A percentile compares a stretch with the other conserved stretches of the same genome.
Conservation (phyloP, 1,140 invertebrate genomes). For the Muscidifurax raptorellus region DNA sequence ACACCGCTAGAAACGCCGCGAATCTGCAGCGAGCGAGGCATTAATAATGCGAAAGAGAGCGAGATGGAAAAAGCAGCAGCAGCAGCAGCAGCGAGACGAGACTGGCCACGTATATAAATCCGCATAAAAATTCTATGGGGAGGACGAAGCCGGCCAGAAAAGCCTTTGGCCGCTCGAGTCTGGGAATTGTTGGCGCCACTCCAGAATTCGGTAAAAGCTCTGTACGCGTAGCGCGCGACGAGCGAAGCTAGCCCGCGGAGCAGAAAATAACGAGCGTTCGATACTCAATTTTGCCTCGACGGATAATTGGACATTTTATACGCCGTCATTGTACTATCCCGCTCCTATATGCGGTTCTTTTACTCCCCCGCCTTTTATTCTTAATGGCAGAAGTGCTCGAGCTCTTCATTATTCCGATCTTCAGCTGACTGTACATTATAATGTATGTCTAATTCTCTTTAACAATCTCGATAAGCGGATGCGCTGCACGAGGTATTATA, state of each 20-base stretch:
- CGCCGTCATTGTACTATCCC: slow-evolving; percentile 53
- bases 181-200: slow-evolving; percentile 57
- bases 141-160: slow-evolving; percentile 28
- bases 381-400: too few species aligned
- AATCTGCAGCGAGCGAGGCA: slow-evolving; percentile 34
- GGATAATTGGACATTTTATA: slow-evolving; percentile 63
- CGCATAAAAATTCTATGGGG: slow-evolving; percentile 60
- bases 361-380: too few species aligned
- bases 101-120: slow-evolving; percentile 57
- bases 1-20: not conserved
- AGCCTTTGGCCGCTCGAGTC: slow-evolving; percentile 53
- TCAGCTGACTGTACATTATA: not conserved
- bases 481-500: not conserved
- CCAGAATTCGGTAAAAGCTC: slow-evolving; percentile 55
- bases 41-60: slow-evolving; percentile 53
- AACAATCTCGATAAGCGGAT: slow-evolving; percentile 55
- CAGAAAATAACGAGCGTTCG: slow-evolving; percentile 39
- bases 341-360: too few species aligned
- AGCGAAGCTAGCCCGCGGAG: too few species aligned
- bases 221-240: not conserved
- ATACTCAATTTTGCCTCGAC: slow-evolving; percentile 57
- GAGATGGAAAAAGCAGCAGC: not conserved
- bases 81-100: not conserved
- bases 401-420: too few species aligned
- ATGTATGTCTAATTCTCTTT: slow-evolving; percentile 17